Evolutionary conservation across 2,888 invertebrate species (phyloP), one percentile per base, ranked within the genome.

Genomic region (Leptinotarsa haldemani): DNA sequence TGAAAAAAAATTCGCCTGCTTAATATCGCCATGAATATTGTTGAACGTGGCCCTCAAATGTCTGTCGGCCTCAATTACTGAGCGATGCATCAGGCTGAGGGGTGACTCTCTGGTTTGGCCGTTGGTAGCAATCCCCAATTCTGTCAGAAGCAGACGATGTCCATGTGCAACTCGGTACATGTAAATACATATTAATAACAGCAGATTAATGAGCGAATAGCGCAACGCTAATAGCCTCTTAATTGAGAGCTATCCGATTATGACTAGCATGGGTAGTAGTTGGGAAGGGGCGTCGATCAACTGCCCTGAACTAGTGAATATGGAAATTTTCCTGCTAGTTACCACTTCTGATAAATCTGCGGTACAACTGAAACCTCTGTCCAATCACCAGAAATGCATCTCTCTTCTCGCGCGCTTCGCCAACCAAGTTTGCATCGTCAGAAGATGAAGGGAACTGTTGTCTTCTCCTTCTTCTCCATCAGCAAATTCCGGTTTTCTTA

Each of bases 181-280:
- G 84, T 84, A 85, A 85, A 84, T 84, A 82, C 83, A 84, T 85
- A 85, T 85, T 85, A 84, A 85, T 85, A 84, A 82, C 82, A 82
- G 78, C 83, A 82, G 82, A 84, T 84, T 84, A 84, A 84, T 84
- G 82, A 84, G 80, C 71, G 74, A 73, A 74, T 69, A 74, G 74
- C 79, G 82, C 78, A 77, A 73, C 77, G 77, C 81, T 84, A 84
- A 84, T 84, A 83, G 82, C 79, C 80, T 61, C 72, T 74, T 75
- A 75, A 77, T 84, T 83, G 82, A 81, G 79, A 82, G 77, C 74
- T 76, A 79, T 78, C 80, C 78, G 80, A 81, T 81, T 82, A 80
- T 74, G 74, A 77, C 72, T 78, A 76, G 76, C 73, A 58, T 74
- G 74, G 58, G 73, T 75, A 73, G 56, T 74, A 71, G 71, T 69